Base-by-base conservation (phyloP, 2,888 invertebrate genomes). In the Scotopteryx bipunctaria region DNA sequence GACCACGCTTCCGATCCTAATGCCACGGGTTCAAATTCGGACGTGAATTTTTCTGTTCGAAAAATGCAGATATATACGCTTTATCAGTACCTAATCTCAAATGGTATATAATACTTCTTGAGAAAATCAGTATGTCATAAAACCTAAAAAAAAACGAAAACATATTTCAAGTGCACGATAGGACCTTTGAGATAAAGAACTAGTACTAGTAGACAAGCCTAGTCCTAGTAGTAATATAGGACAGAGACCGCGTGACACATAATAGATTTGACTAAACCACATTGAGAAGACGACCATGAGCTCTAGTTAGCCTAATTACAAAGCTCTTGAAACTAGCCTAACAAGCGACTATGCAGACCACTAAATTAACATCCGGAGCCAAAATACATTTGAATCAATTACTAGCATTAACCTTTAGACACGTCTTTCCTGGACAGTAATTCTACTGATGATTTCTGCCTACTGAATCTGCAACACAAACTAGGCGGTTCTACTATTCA, bases 291-390 rank as follows among this genome's bases (percentile, higher is more conserved):
- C 50, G 62, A 47, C 63, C 63, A 55, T 63, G 60, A 58, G 52
- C 55, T 44, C 48, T 53, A 54, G 52, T 63, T 63, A 58, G 55
- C 57, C 58, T 57, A 40, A 63, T 51, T 55, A 55, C 58, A 58
- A 54, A 58, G 57, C 49, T 63, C 62, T 62, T 54, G 51, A 53
- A 52, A 54, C 51, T 54, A 38, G 50, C 45, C 40, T 51, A 59
- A 55, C 56, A 45, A 59, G 56, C 45, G 47, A 45, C 44, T 58
- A 48, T 55, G 48, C 51, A 53, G 58, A 51, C 50, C 52, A 56
- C 63, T 58, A 60, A 60, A 60, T 60, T 63, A 57, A 59, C 58
- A 63, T 60, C 60, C 63, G 63, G 53, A 54, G 56, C 49, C 51
- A 58, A 57, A 62, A 58, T 42, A 57, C 57, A 59, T 45, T 58